Conservation (phyloP, 2,888 invertebrate species). For the Brenthis daphne region DNA sequence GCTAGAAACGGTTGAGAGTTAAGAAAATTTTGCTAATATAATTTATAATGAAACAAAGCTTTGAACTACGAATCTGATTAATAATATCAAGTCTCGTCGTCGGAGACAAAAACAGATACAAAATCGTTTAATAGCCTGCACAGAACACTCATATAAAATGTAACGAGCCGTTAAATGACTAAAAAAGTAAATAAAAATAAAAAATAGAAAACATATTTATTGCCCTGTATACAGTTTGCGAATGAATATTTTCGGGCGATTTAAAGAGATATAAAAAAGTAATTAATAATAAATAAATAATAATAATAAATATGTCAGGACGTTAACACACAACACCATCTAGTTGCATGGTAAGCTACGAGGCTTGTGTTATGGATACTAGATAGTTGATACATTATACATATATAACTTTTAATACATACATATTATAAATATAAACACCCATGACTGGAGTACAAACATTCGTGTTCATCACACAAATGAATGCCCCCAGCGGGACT, state of each 20-base stretch:
- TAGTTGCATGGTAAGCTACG: too few relatives aligned
- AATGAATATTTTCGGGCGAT: background rate
- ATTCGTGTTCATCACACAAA: too few relatives aligned
- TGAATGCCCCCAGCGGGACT: too few relatives aligned
- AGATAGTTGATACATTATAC: too few relatives aligned
- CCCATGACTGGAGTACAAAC: too few relatives aligned
- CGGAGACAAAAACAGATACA: constrained; percentile 15
- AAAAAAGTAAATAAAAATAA: background rate
- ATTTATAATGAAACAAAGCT: constrained; percentile 69
- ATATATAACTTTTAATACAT: too few relatives aligned
- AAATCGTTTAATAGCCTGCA: constrained; percentile 19
- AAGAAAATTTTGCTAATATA: constrained; percentile 71
- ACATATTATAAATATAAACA: too few relatives aligned
- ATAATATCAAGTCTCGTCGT: constrained; percentile 26
- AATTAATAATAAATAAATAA: too few relatives aligned
- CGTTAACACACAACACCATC: too few relatives aligned
- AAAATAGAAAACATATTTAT: constrained; percentile 14
- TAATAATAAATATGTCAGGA: too few relatives aligned
- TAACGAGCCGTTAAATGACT: constrained; percentile 15
- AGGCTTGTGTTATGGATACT: too few relatives aligned
- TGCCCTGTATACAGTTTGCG: background rate
- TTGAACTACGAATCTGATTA: constrained; percentile 34
- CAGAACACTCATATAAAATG: constrained; percentile 16
- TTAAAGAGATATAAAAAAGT: constrained; percentile 1
- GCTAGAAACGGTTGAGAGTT: constrained; percentile 64